Evolutionary conservation across 2,888 invertebrate genomes (phyloP).

Genomic region (Rhogogaster chlorosoma): DNA sequence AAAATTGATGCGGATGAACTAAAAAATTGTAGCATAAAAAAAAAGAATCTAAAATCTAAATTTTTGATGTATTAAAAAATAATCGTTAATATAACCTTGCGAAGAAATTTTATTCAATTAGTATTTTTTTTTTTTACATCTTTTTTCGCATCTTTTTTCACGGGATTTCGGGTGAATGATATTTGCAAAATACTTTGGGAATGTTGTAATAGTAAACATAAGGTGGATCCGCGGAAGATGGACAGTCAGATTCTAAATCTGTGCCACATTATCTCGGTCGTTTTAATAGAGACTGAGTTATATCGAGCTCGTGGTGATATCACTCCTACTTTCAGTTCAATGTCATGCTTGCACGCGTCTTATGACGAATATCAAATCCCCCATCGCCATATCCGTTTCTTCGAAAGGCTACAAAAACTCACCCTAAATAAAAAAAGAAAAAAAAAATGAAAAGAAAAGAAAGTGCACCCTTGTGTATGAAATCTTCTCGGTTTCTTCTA

Average conservation of each 20-base stretch:
- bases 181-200: neutral
- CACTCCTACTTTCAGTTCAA: conserved; percentile 51
- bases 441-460: neutral
- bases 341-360: conserved; percentile 27
- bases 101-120: neutral
- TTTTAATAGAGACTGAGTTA: conserved; percentile 51
- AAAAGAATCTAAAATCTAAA: neutral
- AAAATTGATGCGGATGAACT: neutral
- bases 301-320: conserved; percentile 52
- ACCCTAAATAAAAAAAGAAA: neutral
- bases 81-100: neutral
- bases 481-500: neutral
- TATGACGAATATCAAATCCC: conserved; percentile 17
- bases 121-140: neutral
- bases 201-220: conserved; percentile 9
- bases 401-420: neutral
- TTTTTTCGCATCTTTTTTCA: neutral
- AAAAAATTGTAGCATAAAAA: neutral
- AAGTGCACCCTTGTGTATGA: neutral
- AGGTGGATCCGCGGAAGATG: neutral
- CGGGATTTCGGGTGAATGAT: neutral
- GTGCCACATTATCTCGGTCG: conserved; percentile 46
- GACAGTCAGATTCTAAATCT: conserved; percentile 38
- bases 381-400: neutral
- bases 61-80: neutral